These are phyloP conservation scores for Scophthalmus maximus DNA, from an alignment of 2,113 vertebrate genomes.

Conservation along the genomic window DNA sequence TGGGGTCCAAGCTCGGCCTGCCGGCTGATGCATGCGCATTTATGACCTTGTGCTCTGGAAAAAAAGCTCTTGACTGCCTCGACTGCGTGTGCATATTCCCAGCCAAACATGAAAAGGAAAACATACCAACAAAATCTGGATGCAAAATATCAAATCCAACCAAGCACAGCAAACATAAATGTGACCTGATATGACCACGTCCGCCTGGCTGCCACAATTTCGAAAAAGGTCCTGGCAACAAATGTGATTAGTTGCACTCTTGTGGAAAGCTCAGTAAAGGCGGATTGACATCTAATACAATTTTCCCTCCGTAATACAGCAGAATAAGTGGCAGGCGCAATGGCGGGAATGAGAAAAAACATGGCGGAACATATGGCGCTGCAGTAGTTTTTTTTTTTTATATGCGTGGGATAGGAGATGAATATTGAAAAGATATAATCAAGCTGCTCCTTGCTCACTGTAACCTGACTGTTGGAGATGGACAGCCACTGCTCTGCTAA, in stretches of 20 bases:
- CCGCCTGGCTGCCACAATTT: neutral
- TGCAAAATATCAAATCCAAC: neutral
- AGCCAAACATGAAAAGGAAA: neutral
- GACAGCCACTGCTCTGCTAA: too few species aligned
- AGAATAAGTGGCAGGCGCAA: conserved; percentile 20
- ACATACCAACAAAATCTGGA: neutral
- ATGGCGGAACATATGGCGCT: conserved; percentile 62
- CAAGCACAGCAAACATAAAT: neutral
- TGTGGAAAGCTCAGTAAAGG: conserved; percentile 4
- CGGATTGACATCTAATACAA: conserved; percentile 25
- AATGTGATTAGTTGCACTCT: conserved; percentile 5
- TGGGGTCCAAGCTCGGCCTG: conserved; percentile 55
- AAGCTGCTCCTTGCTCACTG: conserved; percentile 20
- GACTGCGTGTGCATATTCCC: neutral
- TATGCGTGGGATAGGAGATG: conserved; percentile 38
- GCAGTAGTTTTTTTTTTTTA: conserved; percentile 35
- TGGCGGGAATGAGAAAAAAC: conserved; percentile 29
- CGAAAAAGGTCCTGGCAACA: conserved; percentile 1
- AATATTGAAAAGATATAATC: conserved; percentile 54
- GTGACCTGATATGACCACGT: neutral
- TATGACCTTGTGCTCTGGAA: conserved; percentile 50
- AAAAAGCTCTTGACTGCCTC: neutral
- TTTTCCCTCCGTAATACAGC: conserved; percentile 23
- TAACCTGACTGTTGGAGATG: conserved; percentile 17
- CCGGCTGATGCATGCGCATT: conserved; percentile 30